phyloP scores from a whole-genome alignment of 2,888 invertebrate genomes.

The Caenorhabditis virilis region DNA sequence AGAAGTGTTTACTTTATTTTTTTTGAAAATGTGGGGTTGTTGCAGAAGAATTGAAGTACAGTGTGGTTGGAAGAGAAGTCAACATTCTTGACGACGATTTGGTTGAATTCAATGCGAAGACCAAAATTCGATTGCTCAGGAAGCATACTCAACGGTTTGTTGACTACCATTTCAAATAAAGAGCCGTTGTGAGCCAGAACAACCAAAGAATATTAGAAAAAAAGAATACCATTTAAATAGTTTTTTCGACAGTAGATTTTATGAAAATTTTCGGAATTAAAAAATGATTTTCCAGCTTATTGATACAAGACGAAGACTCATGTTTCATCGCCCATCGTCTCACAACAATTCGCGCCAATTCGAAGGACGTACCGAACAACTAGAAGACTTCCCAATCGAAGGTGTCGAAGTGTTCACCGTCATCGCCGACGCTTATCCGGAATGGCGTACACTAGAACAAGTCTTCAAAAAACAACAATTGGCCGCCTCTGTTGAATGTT shows the following conservation, averaged over 20 bases:
- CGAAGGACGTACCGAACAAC: constrained; percentile 55
- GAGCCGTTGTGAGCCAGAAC: too few relatives aligned
- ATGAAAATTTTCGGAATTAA: too few relatives aligned
- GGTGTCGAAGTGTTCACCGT: constrained; percentile 24
- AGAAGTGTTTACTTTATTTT: constrained; percentile 3
- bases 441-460: constrained; percentile 49
- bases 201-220: too few relatives aligned
- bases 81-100: constrained; percentile 34
- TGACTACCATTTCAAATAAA: constrained; percentile 41
- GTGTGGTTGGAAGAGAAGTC: constrained; percentile 22
- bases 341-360: constrained; percentile 56
- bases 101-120: constrained; percentile 36
- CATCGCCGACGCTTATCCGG: constrained; percentile 50
- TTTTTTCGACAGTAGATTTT: too few relatives aligned
- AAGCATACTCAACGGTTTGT: constrained; percentile 59
- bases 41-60: constrained; percentile 38
- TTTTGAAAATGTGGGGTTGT: constrained; percentile 2
- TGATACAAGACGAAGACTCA: constrained; percentile 54
- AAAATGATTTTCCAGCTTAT: constrained; percentile 55
- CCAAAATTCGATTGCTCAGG: constrained; percentile 55
- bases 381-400: constrained; percentile 43
- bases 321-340: constrained; percentile 61
- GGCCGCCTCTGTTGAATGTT: too few relatives aligned
- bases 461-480: constrained; percentile 22
- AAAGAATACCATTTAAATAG: too few relatives aligned